Evolutionary conservation across 2,113 vertebrate species (phyloP).

Genomic region (Elachura formosa): DNA sequence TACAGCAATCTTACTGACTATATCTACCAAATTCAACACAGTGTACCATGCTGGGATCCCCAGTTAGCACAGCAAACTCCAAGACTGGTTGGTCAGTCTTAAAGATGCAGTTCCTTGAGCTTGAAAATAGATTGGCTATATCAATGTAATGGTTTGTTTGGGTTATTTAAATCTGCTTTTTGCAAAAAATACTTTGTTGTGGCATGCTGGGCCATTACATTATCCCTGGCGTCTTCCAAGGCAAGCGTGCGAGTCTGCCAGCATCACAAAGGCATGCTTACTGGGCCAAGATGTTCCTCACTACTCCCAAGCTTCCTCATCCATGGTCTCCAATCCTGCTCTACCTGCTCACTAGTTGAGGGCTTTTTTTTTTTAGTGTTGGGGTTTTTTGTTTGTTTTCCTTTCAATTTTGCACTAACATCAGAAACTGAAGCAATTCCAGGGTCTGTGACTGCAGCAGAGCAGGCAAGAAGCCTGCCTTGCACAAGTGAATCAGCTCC

Average conservation of each 20-base stretch:
- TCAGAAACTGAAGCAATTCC: neutral
- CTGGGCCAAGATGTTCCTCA: neutral
- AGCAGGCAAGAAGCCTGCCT: neutral
- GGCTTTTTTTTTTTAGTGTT: fast-evolving
- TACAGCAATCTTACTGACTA: neutral
- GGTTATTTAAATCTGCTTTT: neutral
- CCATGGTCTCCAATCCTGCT: neutral
- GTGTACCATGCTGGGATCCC: too few relatives aligned
- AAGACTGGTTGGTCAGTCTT: neutral
- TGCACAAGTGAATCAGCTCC: neutral
- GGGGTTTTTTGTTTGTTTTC: fast-evolving
- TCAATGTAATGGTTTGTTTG: neutral
- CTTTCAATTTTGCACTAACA: neutral
- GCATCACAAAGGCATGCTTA: fast-evolving
- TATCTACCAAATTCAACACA: neutral
- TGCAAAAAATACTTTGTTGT: neutral
- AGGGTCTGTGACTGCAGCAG: neutral
- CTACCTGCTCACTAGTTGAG: neutral
- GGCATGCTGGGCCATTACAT: neutral
- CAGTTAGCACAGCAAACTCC: neutral
- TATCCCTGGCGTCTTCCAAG: neutral
- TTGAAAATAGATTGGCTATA: neutral
- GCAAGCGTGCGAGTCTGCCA: neutral
- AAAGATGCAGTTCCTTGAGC: neutral
- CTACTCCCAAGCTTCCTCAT: neutral